Conservation (phyloP, 1,140 invertebrate genomes). For the Uloborus diversus region DNA sequence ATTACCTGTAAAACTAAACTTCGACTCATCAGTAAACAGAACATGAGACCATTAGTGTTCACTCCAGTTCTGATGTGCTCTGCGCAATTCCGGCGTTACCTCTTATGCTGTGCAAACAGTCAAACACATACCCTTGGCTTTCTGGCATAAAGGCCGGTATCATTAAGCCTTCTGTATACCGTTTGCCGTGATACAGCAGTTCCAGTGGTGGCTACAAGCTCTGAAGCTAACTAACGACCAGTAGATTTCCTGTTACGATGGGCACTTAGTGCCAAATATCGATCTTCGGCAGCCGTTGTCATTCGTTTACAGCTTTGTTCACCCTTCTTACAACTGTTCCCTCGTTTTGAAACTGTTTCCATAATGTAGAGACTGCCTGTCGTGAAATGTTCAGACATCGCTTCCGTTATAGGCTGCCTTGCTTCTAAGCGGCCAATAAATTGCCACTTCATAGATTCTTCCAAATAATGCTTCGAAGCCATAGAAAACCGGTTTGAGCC, state of each 20-base stretch:
- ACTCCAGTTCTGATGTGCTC: not conserved
- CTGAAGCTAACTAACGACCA: not conserved
- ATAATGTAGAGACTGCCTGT: not conserved
- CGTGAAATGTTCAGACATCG: not conserved
- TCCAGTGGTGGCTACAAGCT: conserved; percentile 1
- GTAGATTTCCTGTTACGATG: not conserved
- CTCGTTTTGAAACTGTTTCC: not conserved
- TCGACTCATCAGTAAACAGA: not conserved
- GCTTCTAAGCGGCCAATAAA: no score
- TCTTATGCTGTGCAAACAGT: not conserved
- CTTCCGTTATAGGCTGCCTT: no score
- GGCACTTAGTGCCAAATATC: not conserved
- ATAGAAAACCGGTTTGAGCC: no score
- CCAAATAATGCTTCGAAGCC: no score
- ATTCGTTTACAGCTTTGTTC: not conserved
- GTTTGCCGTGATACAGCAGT: not conserved
- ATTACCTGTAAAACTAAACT: not conserved
- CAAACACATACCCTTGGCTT: no score
- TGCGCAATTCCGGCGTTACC: not conserved
- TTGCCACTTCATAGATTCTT: no score
- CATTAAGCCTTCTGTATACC: conserved; percentile 1
- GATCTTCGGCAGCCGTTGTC: not conserved
- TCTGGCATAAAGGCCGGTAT: not conserved
- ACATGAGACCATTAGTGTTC: not conserved
- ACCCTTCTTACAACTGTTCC: not conserved